Evolutionary conservation across 2,797 vertebrate species (phyloP).

Genomic region (Leptoclinus maculatus): DNA sequence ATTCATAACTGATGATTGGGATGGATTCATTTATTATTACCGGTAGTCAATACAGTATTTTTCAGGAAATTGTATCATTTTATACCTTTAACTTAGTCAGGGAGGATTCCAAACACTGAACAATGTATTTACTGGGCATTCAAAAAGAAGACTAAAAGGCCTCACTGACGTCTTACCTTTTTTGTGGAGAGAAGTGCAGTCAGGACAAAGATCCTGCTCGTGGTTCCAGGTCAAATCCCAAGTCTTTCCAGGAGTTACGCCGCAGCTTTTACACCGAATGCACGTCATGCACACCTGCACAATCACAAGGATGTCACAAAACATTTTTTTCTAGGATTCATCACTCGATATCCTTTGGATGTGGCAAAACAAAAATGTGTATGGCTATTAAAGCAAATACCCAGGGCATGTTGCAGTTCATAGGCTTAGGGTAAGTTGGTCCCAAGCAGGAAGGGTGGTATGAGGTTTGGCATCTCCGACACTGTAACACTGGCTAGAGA

Average conservation of each 20-base stretch:
- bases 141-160: background rate
- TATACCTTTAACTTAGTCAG: background rate
- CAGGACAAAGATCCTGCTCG: slow-evolving; percentile 89
- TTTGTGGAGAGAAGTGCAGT: slow-evolving; percentile 85
- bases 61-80: too few species aligned
- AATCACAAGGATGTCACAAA: slow-evolving; percentile 7
- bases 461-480: slow-evolving; percentile 89
- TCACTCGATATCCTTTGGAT: background rate
- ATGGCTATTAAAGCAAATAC: slow-evolving; percentile 73
- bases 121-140: background rate
- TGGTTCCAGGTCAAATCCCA: slow-evolving; percentile 89
- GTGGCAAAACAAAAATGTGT: background rate
- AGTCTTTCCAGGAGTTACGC: slow-evolving; percentile 89
- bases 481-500: slow-evolving; percentile 90
- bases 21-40: too few species aligned
- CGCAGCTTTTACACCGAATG: slow-evolving; percentile 93
- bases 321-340: background rate
- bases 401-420: slow-evolving; percentile 88
- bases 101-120: background rate
- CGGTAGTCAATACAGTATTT: too few species aligned
- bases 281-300: slow-evolving; percentile 91
- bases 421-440: slow-evolving; percentile 91
- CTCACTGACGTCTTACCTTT: slow-evolving; percentile 80
- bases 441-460: slow-evolving; percentile 93
- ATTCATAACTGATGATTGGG: too few species aligned